Percentiles rank a stretch among this genome's conserved stretches.
phyloP scores from a whole-genome alignment of 2,113 vertebrate genomes.

The Toxotes jaculatrix region DNA sequence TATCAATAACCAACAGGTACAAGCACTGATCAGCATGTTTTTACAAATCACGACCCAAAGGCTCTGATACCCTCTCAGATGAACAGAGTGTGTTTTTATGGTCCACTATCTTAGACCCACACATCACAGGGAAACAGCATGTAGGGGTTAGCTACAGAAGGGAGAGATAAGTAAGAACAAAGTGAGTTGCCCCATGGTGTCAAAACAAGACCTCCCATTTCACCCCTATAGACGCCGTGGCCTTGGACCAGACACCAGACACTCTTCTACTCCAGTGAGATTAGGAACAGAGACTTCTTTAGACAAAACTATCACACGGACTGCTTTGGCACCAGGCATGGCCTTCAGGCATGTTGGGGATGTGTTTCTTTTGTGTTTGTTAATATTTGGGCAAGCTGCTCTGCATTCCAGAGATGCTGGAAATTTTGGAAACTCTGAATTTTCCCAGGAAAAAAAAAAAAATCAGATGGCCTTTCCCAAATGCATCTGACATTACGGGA shows the following conservation, averaged over 20 bases:
- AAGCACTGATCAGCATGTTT: slow-evolving; percentile 4
- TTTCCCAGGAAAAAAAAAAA: not conserved
- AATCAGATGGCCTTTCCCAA: not conserved
- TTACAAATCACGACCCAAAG: not conserved
- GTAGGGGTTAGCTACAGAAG: slow-evolving; percentile 38
- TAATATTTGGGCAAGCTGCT: not conserved
- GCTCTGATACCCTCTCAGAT: not conserved
- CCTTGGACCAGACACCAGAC: slow-evolving; percentile 71
- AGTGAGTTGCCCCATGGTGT: slow-evolving; percentile 72
- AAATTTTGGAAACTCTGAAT: not conserved
- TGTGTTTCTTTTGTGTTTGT: not conserved
- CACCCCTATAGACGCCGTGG: slow-evolving; percentile 57
- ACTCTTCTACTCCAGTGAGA: slow-evolving; percentile 35
- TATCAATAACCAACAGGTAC: not conserved
- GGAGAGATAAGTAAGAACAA: slow-evolving; percentile 80
- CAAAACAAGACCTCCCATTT: slow-evolving; percentile 78
- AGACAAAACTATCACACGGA: slow-evolving; percentile 74
- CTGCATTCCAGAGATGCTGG: slow-evolving; percentile 16
- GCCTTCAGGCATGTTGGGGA: slow-evolving; percentile 10
- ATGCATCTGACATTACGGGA: not conserved
- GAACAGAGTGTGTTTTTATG: slow-evolving; percentile 23
- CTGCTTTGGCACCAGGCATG: slow-evolving; percentile 22
- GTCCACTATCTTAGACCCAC: slow-evolving; percentile 22
- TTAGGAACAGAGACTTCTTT: slow-evolving; percentile 59
- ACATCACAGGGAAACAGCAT: slow-evolving; percentile 57